Percentiles rank a stretch among this genome's conserved stretches.
These are phyloP conservation scores for Ceyx cyanopectus DNA, from an alignment of 2,113 vertebrate genomes.

Conservation along the genomic window DNA sequence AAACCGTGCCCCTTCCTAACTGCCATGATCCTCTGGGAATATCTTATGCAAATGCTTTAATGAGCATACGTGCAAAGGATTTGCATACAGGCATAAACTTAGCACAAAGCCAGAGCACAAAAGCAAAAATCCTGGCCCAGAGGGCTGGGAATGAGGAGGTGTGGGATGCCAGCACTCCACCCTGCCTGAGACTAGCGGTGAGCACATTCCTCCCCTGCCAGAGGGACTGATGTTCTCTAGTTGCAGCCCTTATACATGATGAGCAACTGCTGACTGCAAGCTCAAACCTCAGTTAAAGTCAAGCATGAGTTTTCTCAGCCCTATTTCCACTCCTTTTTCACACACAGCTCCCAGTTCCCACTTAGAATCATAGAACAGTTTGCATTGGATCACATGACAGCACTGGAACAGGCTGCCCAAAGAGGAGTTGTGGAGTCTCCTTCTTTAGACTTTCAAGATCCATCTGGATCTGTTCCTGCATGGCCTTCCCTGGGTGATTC, in stretches of 20 bases:
- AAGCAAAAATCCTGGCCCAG: constrained; percentile 3
- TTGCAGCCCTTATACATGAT: background rate
- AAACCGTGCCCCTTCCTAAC: background rate
- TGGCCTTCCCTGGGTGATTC: too few species aligned
- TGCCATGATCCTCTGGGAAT: background rate
- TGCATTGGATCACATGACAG: too few species aligned
- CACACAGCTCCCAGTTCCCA: background rate
- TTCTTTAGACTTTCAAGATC: too few species aligned
- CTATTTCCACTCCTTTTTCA: background rate
- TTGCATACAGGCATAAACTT: constrained; percentile 29
- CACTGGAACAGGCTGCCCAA: too few species aligned
- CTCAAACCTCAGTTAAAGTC: background rate
- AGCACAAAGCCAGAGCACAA: background rate
- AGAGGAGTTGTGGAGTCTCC: too few species aligned
- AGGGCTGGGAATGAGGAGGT: background rate
- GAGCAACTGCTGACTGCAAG: background rate
- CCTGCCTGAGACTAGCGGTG: background rate
- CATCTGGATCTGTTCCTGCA: too few species aligned
- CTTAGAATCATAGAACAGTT: background rate
- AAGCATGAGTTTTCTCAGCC: background rate
- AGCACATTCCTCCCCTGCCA: background rate
- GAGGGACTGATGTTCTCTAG: background rate
- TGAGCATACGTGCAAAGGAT: background rate
- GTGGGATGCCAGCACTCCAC: background rate
- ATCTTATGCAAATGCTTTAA: constrained; percentile 12